Evolutionary conservation across 92 coral and sea anemone genomes (phyloP).

Genomic region (Diadumene lineata): DNA sequence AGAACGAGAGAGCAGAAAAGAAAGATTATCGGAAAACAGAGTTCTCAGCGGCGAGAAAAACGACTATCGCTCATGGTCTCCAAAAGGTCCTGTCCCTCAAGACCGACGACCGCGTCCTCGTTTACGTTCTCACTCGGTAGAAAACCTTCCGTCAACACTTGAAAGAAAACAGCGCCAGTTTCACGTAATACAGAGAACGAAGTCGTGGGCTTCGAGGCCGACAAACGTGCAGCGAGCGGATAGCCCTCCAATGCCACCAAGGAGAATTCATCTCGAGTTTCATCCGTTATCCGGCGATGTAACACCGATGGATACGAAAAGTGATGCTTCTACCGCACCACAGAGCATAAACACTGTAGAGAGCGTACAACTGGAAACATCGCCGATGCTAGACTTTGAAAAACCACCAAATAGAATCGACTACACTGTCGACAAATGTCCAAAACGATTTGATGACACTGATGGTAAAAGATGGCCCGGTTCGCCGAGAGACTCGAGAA

Average conservation of each 20-base stretch:
- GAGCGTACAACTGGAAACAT: not conserved
- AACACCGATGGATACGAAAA: conserved; percentile 17
- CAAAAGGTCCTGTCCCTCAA: not conserved
- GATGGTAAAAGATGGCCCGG: not conserved
- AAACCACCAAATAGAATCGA: not conserved
- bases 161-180: not conserved
- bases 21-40: not conserved
- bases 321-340: not conserved
- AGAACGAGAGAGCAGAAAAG: not conserved
- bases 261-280: conserved; percentile 21
- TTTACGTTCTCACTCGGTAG: not conserved
- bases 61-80: not conserved
- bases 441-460: not conserved
- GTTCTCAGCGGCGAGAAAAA: not conserved
- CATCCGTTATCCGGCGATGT: conserved; percentile 30
- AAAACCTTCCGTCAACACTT: not conserved
- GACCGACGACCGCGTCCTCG: not conserved
- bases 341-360: not conserved
- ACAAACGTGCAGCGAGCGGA: not conserved
- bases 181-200: conserved; percentile 15
- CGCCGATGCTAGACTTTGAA: not conserved
- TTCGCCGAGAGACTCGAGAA: not conserved
- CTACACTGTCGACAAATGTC: no score
- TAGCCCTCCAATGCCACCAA: conserved; percentile 7
- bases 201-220: conserved; percentile 8